Evolutionary conservation across 92 coral and sea anemone species (phyloP), one percentile per base, ranked within the genome.

Genomic region (Micromussa lordhowensis): DNA sequence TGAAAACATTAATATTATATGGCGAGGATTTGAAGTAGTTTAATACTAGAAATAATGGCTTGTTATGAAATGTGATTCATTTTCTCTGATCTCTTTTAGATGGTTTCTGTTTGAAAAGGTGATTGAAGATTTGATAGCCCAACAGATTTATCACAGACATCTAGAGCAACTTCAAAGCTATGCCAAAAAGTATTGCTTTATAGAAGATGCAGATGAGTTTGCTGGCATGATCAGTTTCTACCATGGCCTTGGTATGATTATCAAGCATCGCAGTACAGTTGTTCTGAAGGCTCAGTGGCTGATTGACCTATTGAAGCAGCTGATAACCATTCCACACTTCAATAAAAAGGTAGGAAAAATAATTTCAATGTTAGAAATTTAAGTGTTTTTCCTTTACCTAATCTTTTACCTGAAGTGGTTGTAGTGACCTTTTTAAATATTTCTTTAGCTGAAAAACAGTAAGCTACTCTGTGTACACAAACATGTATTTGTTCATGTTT

Each of bases 71-170:
- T 18, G 61, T 55, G 19, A 16, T 24, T 6, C 18, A 24, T 5
- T n/a, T 68, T 26, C 26, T 28, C 16, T 68, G 32, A 22, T 68
- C 13, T 31, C 16, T 11, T 68, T 14, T 68, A 68, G 73, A 10
- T 68, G 73, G 73, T 68, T 68, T 68, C 32, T 68, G 73, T 68
- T 68, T 68, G 73, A 68, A 26, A 68, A 68, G 73, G 73, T 68
- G 73, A 68, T 68, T 68, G 73, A 68, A 68, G 73, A 2, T 29
- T 29, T 68, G 73, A 15, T 68, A 15, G 73, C 36, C 2, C 12
- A 44, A 44, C 51, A 44, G 9, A 44, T 44, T 44, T 44, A 7
- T 44, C 13, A 44, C 13, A 44, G 21, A 68, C 9, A 26, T 68
- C 14, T 68, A 16, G 9, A 7, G 9, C 73, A 68, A 68, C 73